Base-by-base conservation (phyloP, 1,140 invertebrate genomes). In the Drosophila malerkotliana region DNA sequence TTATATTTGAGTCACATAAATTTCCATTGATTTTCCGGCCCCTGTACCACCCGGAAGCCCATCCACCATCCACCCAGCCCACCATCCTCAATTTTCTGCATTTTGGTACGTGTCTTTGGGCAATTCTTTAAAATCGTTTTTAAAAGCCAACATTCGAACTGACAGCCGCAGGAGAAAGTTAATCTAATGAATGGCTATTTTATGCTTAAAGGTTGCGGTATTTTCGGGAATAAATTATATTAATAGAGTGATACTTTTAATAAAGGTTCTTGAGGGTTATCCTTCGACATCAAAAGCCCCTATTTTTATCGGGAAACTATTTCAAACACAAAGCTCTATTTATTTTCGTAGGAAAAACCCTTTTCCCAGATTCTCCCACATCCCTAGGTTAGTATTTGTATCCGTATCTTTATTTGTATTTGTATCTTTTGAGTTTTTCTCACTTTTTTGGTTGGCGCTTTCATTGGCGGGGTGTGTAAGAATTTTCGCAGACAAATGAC, bases 1-100 rank as follows among this genome's bases (percentile, higher is more conserved):
- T 77, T 76, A 76, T 85, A 83, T 83, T 83, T 79, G 37, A 83
- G 80, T 83, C 80, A 83, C 80, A 83, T 79, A 84, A 75, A 82
- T 72, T 72, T 76, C 72, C 77, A 83, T 83, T 84, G 80, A 83
- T 84, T 83, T 81, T 78, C 47, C 53, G 8, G 39, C 39, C 39
- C 12, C 12, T 9, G 10, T n/a, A 10, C 24, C 60, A 21, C 21
- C 2, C 21, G 21, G 21, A 21, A 21, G 21, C 21, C 21, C 21
- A 3, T 21, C 18, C 18, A 18, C 18, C 18, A 18, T 18, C 21
- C 21, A 21, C 21, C 21, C 21, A 21, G 21, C 2, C 21, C 21
- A 21, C 21, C 21, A 15, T 18, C 48, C 74, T 54, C 51, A 15
- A 41, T 1, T 32, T 45, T 8, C 49, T 10, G 10, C 15, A 32